Evolutionary conservation across 2,888 invertebrate species (phyloP), one percentile per base, ranked within the genome.

Genomic region (Busseola fusca): DNA sequence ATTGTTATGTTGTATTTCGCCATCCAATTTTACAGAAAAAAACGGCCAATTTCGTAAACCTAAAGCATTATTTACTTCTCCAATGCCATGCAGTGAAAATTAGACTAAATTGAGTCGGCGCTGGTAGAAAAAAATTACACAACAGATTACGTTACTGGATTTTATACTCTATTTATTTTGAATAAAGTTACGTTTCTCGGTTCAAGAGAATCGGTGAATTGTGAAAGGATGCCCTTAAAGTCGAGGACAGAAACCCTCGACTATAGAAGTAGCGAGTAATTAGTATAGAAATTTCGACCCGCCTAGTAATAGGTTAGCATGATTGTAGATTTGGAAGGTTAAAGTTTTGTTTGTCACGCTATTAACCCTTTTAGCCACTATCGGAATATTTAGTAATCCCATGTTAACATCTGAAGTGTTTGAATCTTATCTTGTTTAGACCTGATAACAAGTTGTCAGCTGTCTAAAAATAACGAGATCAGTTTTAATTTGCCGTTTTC

Each of bases 251-350:
- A 67, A 81, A 74, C 48, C 65, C 73, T 56, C 57, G 45, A 60
- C 63, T 69, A 66, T 81, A 67, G 72, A 81, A 80, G 77, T 77
- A 59, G 58, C 76, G 64, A 78, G 77, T 78, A 81, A 84, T 87
- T 85, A 83, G 71, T 84, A 87, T 88, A 86, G 76, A 78, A 82
- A 85, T 87, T 80, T 73, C 65, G 80, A 86, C 84, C 81, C 34
- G 52, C 60, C 66, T 67, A 52, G 50, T 65, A 69, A 66, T 70
- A 72, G 59, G 52, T 73, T 69, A 62, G 69, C 64, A 56, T 66
- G 34, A 63, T 72, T 69, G 80, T 74, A 69, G 66, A 56, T 72
- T 81, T 57, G 58, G 45, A 40, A 66, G 57, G 68, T 40, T 67
- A 69, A 37, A 69, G 59, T 54, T 72, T 70, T 10, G 27, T 60